A percentile compares a stretch with the other conserved stretches of the same genome.
These are phyloP conservation scores for Drosophila anomelani DNA, from an alignment of 2,888 invertebrate genomes.

Conservation along the genomic window DNA sequence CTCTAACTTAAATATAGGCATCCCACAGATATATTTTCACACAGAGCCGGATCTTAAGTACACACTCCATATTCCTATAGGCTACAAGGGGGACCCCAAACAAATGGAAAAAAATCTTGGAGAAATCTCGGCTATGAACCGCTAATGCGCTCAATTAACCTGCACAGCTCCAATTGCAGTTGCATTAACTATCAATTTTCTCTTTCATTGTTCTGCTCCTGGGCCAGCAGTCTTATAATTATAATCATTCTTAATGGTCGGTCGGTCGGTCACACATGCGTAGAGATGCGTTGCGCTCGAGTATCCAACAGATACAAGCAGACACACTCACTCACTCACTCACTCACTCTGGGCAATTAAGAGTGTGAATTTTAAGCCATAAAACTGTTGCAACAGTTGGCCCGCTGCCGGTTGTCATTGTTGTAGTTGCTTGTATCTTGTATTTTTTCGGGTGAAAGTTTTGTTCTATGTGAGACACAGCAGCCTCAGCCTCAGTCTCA, in stretches of 20 bases:
- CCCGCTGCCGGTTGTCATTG: slow-evolving; percentile 45
- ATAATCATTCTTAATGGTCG: slow-evolving; percentile 61
- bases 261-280: slow-evolving; percentile 44
- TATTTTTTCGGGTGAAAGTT: slow-evolving; percentile 74
- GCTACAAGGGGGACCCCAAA: not conserved
- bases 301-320: slow-evolving; percentile 27
- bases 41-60: slow-evolving; percentile 13
- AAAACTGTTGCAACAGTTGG: slow-evolving; percentile 72
- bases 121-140: slow-evolving; percentile 64
- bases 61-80: slow-evolving; percentile 7
- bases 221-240: slow-evolving; percentile 34
- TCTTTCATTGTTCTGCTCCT: slow-evolving; percentile 71
- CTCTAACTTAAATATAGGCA: not conserved
- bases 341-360: slow-evolving; percentile 68
- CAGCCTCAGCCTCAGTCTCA: slow-evolving; percentile 52
- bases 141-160: slow-evolving; percentile 75
- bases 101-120: slow-evolving; percentile 3
- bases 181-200: slow-evolving; percentile 75
- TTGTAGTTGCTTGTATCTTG: slow-evolving; percentile 22
- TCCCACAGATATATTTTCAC: not conserved
- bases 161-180: slow-evolving; percentile 56
- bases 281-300: slow-evolving; percentile 60
- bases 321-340: slow-evolving; percentile 6
- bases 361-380: slow-evolving; percentile 76
- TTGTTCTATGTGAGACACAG: slow-evolving; percentile 62